phyloP scores from a whole-genome alignment of 2,113 vertebrate genomes.

The Channa argus region DNA sequence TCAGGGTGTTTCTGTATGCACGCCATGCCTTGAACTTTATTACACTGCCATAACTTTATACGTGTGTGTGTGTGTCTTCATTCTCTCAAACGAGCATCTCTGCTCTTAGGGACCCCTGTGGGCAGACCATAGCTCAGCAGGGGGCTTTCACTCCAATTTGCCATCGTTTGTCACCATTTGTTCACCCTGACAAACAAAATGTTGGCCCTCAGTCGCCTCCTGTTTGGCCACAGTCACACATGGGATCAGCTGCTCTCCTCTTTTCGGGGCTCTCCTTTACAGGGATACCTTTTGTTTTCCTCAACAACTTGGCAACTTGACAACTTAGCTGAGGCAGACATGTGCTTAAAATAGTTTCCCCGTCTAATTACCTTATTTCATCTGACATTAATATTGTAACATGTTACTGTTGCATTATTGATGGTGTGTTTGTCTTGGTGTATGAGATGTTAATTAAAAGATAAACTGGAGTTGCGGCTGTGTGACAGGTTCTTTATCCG shows the following conservation, averaged over 20 bases:
- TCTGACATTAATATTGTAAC: constrained; percentile 75
- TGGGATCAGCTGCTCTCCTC: constrained; percentile 63
- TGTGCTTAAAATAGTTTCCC: constrained; percentile 57
- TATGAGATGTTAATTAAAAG: constrained; percentile 75
- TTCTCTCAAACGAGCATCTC: constrained; percentile 61
- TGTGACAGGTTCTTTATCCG: constrained; percentile 61
- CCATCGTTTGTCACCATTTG: constrained; percentile 84
- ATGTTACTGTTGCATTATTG: constrained; percentile 71
- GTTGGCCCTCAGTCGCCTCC: constrained; percentile 62
- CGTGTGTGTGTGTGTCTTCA: constrained; percentile 47
- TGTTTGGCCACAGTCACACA: constrained; percentile 57
- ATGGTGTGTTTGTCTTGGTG: constrained; percentile 70
- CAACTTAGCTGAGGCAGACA: constrained; percentile 4
- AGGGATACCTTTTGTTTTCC: constrained; percentile 31
- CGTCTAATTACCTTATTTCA: constrained; percentile 70
- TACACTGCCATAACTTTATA: constrained; percentile 70
- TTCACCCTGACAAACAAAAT: constrained; percentile 73
- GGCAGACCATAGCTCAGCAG: constrained; percentile 76
- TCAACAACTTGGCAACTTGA: constrained; percentile 3
- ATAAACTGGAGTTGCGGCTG: constrained; percentile 61
- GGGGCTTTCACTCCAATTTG: constrained; percentile 84
- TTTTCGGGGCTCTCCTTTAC: constrained; percentile 43
- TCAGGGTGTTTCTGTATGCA: constrained; percentile 49
- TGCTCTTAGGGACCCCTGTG: constrained; percentile 61
- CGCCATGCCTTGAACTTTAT: constrained; percentile 62